These are phyloP conservation scores for Cryptophagus acutangulus DNA, from an alignment of 2,888 invertebrate species.

Conservation along the genomic window DNA sequence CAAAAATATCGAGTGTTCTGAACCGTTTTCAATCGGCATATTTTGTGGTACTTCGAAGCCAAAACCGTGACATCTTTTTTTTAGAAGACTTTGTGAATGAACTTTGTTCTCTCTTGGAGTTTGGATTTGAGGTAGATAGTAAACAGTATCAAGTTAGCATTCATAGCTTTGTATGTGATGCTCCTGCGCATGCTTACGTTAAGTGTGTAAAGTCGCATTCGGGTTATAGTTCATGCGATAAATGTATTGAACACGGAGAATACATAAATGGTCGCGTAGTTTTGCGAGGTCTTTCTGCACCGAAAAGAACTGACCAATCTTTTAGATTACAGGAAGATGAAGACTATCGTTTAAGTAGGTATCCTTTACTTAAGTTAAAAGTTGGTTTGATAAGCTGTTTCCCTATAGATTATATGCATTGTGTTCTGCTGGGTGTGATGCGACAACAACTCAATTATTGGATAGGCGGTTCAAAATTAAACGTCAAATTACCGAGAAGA, in stretches of 20 bases:
- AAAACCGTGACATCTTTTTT: constrained; percentile 18
- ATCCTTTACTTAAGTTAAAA: constrained; percentile 9
- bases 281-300: constrained; percentile 4
- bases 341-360: constrained; percentile 12
- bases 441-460: constrained; percentile 18
- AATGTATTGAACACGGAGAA: constrained; percentile 17
- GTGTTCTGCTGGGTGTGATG: constrained; percentile 19
- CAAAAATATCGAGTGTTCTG: constrained; percentile 13
- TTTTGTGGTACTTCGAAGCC: constrained; percentile 16
- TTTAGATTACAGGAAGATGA: constrained; percentile 15
- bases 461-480: constrained; percentile 11
- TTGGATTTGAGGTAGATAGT: constrained; percentile 16
- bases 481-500: neutral
- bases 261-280: constrained; percentile 12
- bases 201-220: constrained; percentile 21
- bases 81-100: constrained; percentile 24
- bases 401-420: constrained; percentile 25
- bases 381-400: constrained; percentile 16
- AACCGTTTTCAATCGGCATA: constrained; percentile 13
- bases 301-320: constrained; percentile 16
- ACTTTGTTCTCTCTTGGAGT: constrained; percentile 14
- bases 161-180: constrained; percentile 23
- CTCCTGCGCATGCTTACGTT: constrained; percentile 22
- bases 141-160: constrained; percentile 14
- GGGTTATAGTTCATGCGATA: constrained; percentile 24